phyloP scores from a whole-genome alignment of 1,140 invertebrate species.

The Samia ricini region DNA sequence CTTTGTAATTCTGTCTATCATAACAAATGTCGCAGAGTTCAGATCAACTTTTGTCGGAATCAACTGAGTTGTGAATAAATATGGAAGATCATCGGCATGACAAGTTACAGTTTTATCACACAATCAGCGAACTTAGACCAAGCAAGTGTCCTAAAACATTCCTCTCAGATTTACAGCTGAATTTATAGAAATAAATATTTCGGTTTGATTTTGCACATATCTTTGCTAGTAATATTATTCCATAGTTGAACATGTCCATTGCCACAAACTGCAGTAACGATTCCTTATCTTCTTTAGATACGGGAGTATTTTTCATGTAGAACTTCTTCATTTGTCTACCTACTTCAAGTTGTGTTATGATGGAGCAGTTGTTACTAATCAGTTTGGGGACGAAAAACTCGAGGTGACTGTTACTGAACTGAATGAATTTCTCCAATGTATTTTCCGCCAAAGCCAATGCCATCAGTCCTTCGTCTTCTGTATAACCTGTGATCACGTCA shows the following conservation, averaged over 20 bases:
- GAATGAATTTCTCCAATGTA: background rate
- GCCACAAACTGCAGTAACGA: slow-evolving; percentile 1
- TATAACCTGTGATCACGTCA: slow-evolving; percentile 43
- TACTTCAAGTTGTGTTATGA: slow-evolving; percentile 26
- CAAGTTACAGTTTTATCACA: slow-evolving; percentile 23
- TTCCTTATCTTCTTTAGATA: slow-evolving; percentile 22
- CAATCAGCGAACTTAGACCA: slow-evolving; percentile 5
- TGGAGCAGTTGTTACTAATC: slow-evolving; percentile 1
- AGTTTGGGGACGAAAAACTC: slow-evolving; percentile 19
- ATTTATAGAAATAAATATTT: slow-evolving; percentile 51
- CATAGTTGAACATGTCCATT: slow-evolving; percentile 13
- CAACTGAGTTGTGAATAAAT: slow-evolving; percentile 70
- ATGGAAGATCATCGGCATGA: slow-evolving; percentile 80
- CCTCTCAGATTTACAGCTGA: slow-evolving; percentile 48
- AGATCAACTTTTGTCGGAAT: slow-evolving; percentile 16
- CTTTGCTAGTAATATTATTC: slow-evolving; percentile 8
- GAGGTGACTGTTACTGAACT: slow-evolving; percentile 4
- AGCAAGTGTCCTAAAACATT: slow-evolving; percentile 11
- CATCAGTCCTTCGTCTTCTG: slow-evolving; percentile 26
- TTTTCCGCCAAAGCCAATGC: background rate
- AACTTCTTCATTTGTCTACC: slow-evolving; percentile 55
- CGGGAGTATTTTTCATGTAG: slow-evolving; percentile 62
- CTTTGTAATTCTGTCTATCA: slow-evolving; percentile 21
- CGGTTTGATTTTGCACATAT: slow-evolving; percentile 36
- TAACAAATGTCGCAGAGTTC: slow-evolving; percentile 38